A percentile compares a stretch with the other conserved stretches of the same genome.
Conservation (phyloP, 2,888 invertebrate species). For the Agrotis exclamationis region DNA sequence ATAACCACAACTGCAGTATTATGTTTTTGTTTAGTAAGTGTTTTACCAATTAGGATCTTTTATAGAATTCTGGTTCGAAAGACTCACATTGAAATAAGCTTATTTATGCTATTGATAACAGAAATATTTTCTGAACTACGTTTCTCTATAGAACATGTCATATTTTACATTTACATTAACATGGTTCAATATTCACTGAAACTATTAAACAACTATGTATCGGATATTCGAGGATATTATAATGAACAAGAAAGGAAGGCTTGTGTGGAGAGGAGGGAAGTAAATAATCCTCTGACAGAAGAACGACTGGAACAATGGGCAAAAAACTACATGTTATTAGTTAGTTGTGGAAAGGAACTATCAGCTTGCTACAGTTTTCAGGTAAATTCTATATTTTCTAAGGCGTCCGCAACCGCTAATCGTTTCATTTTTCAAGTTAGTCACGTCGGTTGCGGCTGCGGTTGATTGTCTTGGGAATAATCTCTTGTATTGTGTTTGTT, state of each 20-base stretch:
- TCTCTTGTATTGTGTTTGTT: too few relatives aligned
- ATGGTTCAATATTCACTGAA: slow-evolving; percentile 3
- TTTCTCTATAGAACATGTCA: slow-evolving; percentile 14
- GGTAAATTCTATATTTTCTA: too few relatives aligned
- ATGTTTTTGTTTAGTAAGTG: not conserved
- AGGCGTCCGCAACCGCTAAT: too few relatives aligned
- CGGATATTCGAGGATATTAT: not conserved
- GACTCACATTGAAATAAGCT: fast-evolving
- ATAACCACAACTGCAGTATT: not conserved
- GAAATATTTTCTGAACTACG: slow-evolving; percentile 7
- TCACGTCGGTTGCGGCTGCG: too few relatives aligned
- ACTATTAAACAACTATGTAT: not conserved
- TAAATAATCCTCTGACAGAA: not conserved
- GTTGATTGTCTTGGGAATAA: too few relatives aligned
- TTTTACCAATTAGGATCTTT: not conserved
- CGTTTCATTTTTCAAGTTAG: too few relatives aligned
- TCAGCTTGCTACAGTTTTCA: slow-evolving; percentile 31
- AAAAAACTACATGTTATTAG: slow-evolving; percentile 25
- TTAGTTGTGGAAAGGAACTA: slow-evolving; percentile 14
- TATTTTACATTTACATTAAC: slow-evolving; percentile 12
- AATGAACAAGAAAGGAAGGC: not conserved
- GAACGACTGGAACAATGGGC: slow-evolving; percentile 16
- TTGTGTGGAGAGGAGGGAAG: too few relatives aligned
- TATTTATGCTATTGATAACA: not conserved
- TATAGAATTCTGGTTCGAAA: fast-evolving